Percentiles rank a stretch among this genome's conserved stretches.
These are phyloP conservation scores for Alcis repandata DNA, from an alignment of 2,888 invertebrate genomes.

Conservation along the genomic window DNA sequence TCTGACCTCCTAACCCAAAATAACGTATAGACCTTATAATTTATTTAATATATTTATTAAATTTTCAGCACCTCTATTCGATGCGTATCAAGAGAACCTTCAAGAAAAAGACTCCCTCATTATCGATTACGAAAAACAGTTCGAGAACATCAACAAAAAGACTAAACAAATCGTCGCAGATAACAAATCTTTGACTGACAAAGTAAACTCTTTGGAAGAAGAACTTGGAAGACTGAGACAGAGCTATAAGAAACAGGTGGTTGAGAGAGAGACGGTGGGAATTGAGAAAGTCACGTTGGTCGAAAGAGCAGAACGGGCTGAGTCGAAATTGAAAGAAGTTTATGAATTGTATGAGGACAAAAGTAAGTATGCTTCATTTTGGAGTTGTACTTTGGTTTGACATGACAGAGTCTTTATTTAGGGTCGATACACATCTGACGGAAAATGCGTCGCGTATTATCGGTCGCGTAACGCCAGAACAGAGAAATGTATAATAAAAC, in stretches of 20 bases:
- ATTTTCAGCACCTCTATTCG: conserved; percentile 88
- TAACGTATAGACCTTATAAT: no score
- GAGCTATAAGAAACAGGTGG: conserved; percentile 72
- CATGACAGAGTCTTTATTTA: no score
- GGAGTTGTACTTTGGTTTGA: no score
- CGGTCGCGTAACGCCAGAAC: no score
- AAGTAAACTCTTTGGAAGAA: conserved; percentile 64
- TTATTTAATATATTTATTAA: conserved; percentile 4
- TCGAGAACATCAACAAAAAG: conserved; percentile 90
- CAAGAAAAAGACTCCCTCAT: conserved; percentile 92
- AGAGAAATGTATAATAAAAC: no score
- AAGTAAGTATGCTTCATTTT: conserved; percentile 73
- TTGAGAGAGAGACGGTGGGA: conserved; percentile 79
- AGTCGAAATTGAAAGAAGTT: conserved; percentile 91
- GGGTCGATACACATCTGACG: no score
- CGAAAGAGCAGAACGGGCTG: conserved; percentile 90
- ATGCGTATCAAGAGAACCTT: conserved; percentile 92
- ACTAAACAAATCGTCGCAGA: conserved; percentile 90
- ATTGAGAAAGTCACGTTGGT: conserved; percentile 82
- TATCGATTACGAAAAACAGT: conserved; percentile 89
- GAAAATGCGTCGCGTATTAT: no score
- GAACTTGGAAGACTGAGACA: conserved; percentile 74
- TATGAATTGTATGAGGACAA: conserved; percentile 91
- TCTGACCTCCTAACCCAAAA: no score
- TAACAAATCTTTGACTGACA: conserved; percentile 88